phyloP scores from a whole-genome alignment of 1,140 invertebrate species.

The Zeugodacus cucurbitae region DNA sequence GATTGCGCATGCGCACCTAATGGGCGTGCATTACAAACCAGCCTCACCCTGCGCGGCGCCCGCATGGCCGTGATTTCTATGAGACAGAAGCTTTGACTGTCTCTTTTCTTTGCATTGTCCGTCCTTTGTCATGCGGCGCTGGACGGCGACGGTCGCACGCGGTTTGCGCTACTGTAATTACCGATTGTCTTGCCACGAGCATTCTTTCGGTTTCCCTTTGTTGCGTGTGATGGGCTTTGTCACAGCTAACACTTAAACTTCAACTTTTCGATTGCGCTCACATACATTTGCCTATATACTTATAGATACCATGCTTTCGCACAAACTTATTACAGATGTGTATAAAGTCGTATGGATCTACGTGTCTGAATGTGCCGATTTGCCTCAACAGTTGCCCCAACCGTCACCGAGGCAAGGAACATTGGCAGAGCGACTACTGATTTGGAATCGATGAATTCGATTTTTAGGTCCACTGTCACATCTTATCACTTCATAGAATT shows the following conservation, averaged over 20 bases:
- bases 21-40: neutral
- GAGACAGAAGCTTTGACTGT: neutral
- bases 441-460: too few relatives aligned
- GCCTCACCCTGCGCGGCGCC: neutral
- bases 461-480: too few relatives aligned
- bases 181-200: neutral
- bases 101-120: neutral
- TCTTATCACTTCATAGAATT: too few relatives aligned
- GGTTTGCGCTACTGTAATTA: constrained; percentile 23
- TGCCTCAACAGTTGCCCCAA: too few relatives aligned
- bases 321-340: too few relatives aligned
- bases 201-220: neutral
- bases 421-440: too few relatives aligned
- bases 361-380: too few relatives aligned
- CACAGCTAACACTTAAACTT: neutral
- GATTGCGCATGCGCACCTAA: constrained; percentile 20
- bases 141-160: neutral
- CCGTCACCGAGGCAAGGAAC: too few relatives aligned
- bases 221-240: constrained; percentile 8
- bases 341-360: too few relatives aligned
- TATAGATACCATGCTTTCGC: too few relatives aligned
- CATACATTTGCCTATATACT: too few relatives aligned
- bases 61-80: neutral
- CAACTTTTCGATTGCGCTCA: neutral
- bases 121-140: neutral